These are phyloP conservation scores for Peromyscus eremicus DNA, from an alignment of 2,797 vertebrate species.

Conservation along the genomic window DNA sequence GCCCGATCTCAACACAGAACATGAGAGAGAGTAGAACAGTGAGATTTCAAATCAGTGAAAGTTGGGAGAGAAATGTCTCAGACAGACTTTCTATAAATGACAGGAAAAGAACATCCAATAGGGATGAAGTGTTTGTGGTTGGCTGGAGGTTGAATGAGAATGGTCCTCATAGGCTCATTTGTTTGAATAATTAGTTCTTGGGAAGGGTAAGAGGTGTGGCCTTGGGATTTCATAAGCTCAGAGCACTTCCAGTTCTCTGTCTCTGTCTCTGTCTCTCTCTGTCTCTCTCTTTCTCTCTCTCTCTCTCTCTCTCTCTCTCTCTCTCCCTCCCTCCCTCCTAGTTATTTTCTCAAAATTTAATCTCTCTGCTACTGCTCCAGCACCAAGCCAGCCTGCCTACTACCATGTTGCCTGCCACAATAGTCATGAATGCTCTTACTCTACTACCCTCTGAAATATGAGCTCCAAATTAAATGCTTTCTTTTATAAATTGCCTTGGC, in stretches of 20 bases:
- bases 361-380: background rate
- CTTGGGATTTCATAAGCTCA: background rate
- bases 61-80: background rate
- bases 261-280: background rate
- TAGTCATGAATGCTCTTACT: background rate
- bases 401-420: background rate
- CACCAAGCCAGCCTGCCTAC: background rate
- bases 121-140: background rate
- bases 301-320: background rate
- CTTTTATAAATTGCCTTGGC: background rate
- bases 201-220: background rate
- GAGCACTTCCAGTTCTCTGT: background rate
- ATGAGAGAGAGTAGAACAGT: background rate
- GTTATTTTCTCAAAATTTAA: background rate
- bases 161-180: background rate
- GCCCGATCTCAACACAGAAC: background rate
- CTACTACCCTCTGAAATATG: too few relatives aligned
- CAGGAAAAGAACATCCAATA: background rate
- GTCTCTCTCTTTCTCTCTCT: background rate
- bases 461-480: too few relatives aligned
- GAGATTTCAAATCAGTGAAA: background rate
- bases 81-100: background rate
- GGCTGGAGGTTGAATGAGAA: background rate
- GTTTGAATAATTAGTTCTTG: background rate
- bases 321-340: background rate